Conservation (phyloP, 2,888 invertebrate genomes). For the Microplitis manilae region DNA sequence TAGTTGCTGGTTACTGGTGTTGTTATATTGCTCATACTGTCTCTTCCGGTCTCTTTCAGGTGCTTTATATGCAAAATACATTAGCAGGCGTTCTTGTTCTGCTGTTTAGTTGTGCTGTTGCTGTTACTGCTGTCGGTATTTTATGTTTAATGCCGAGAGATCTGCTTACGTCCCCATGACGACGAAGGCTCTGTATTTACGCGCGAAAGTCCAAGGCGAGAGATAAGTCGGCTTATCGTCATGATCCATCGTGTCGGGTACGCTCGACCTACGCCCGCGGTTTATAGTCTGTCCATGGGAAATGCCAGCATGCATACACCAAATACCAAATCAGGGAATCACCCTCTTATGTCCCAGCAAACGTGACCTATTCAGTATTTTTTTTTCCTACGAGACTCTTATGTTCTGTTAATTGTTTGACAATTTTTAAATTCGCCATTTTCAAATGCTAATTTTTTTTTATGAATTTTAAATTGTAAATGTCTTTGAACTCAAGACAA, state of each 20-base stretch:
- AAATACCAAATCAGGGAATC: constrained; percentile 43
- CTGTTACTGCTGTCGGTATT: not conserved
- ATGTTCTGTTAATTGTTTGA: not conserved
- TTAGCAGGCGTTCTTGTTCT: constrained; percentile 21
- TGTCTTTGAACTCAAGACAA: not conserved
- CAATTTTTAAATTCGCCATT: not conserved
- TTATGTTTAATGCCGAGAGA: not conserved
- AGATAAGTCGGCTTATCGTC: constrained; percentile 56
- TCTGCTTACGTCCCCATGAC: constrained; percentile 9
- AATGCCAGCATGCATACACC: constrained; percentile 59
- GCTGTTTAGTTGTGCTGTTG: not conserved
- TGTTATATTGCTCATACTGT: not conserved
- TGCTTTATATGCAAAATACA: constrained; percentile 39
- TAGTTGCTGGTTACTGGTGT: constrained; percentile 7
- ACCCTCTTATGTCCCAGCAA: constrained; percentile 40
- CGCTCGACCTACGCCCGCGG: constrained; percentile 55
- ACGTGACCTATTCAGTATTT: constrained; percentile 48
- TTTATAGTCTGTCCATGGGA: constrained; percentile 63
- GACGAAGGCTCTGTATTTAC: constrained; percentile 39
- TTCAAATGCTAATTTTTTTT: not conserved
- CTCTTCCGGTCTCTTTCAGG: constrained; percentile 32
- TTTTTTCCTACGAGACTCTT: not conserved
- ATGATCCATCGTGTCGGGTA: constrained; percentile 61
- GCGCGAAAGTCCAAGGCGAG: constrained; percentile 49
- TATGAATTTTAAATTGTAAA: not conserved